Percentiles rank a stretch among this genome's conserved stretches.
Evolutionary conservation across 2,797 vertebrate species (phyloP).

Genomic region (Lutjanus argentimaculatus): DNA sequence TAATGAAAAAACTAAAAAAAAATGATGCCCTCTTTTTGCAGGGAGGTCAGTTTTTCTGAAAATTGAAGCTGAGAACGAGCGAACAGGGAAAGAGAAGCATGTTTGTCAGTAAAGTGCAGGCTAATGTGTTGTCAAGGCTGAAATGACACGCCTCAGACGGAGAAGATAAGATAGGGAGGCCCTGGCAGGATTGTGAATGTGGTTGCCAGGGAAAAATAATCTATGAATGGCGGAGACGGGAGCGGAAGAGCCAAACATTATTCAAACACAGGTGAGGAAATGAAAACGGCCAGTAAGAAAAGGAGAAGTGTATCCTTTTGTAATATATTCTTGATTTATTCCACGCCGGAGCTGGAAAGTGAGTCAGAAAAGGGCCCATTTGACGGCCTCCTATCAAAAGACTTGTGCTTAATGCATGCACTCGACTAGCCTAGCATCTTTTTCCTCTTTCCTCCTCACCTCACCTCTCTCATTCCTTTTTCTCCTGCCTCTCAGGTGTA

Average conservation of each 20-base stretch:
- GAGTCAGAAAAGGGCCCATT: slow-evolving; percentile 43
- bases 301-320: slow-evolving; percentile 48
- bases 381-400: slow-evolving; percentile 39
- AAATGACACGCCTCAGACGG: slow-evolving; percentile 45
- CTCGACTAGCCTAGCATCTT: slow-evolving; percentile 15
- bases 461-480: slow-evolving; percentile 35
- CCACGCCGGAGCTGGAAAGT: slow-evolving; percentile 2
- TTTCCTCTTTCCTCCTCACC: slow-evolving; percentile 5
- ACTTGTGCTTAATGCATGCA: slow-evolving; percentile 40
- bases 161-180: slow-evolving; percentile 61
- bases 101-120: slow-evolving; percentile 30
- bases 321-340: slow-evolving; percentile 57
- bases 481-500: slow-evolving; percentile 51
- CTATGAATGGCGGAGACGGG: slow-evolving; percentile 49
- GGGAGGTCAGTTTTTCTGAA: slow-evolving; percentile 11
- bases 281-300: slow-evolving; percentile 62
- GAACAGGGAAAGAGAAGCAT: not conserved
- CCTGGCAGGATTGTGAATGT: slow-evolving; percentile 23
- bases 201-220: slow-evolving; percentile 62
- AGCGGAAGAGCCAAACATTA: slow-evolving; percentile 53
- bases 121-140: slow-evolving; percentile 69
- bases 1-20: slow-evolving; percentile 6
- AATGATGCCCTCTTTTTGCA: not conserved
- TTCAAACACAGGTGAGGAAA: slow-evolving; percentile 72
- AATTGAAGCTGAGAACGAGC: not conserved